A percentile compares a stretch with the other conserved stretches of the same genome.
Conservation (phyloP, 2,797 vertebrate genomes). For the Novumbra hubbsi region DNA sequence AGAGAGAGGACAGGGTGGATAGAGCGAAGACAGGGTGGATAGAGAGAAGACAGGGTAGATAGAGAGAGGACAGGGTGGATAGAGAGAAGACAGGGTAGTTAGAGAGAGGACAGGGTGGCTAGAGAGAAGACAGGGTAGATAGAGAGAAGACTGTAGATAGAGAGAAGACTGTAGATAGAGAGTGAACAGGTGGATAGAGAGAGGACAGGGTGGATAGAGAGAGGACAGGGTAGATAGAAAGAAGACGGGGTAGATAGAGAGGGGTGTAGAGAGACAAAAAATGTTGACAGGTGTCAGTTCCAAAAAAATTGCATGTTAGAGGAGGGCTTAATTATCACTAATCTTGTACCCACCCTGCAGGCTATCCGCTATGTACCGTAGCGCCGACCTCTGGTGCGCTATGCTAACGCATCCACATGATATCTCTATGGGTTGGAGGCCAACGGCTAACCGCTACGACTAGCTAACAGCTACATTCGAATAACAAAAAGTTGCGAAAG, state of each 20-base stretch:
- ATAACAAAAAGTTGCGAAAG: no score
- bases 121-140: neutral
- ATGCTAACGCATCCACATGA: no score
- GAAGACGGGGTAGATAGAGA: constrained; percentile 6
- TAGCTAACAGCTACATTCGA: no score
- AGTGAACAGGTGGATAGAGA: neutral
- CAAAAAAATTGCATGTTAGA: constrained; percentile 3
- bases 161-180: constrained; percentile 14
- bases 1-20: constrained; percentile 1
- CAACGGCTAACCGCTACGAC: no score
- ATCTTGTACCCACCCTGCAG: no score
- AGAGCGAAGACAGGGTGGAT: neutral
- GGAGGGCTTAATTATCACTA: no score
- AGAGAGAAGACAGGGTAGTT: neutral
- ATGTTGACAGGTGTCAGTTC: neutral
- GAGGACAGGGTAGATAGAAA: constrained; percentile 4
- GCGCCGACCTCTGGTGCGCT: no score
- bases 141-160: neutral
- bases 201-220: constrained; percentile 17
- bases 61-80: constrained; percentile 6
- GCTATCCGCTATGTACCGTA: no score
- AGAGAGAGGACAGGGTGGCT: neutral
- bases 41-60: neutral
- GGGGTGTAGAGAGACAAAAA: neutral
- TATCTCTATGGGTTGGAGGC: constrained; percentile 32